Conservation (phyloP, 1,140 invertebrate species). For the Tyrophagus putrescentiae region DNA sequence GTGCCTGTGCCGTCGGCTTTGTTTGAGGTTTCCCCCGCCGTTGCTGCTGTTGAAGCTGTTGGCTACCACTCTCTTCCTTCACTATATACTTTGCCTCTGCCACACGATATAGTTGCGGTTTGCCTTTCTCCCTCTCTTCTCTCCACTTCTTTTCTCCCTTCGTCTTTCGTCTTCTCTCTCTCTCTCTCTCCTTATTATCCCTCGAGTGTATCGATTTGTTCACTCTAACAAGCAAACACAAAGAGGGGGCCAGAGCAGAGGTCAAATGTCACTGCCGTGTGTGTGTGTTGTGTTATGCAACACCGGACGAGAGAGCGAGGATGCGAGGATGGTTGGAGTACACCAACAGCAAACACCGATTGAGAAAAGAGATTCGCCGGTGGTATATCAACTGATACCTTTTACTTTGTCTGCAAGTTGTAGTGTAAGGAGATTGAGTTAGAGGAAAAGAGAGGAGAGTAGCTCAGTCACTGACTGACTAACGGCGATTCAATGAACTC, state of each 20-base stretch:
- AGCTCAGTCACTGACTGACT: too few relatives aligned
- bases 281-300: not conserved
- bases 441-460: too few relatives aligned
- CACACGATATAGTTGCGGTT: conserved; percentile 8
- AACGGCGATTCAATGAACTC: too few relatives aligned
- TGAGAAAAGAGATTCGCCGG: too few relatives aligned
- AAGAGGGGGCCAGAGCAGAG: conserved; percentile 11
- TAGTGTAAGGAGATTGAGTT: too few relatives aligned
- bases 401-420: too few relatives aligned
- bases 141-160: not conserved
- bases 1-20: not conserved
- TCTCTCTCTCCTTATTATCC: not conserved
- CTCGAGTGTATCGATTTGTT: conserved; percentile 4
- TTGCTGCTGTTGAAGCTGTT: not conserved
- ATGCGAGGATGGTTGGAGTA: too few relatives aligned
- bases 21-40: not conserved
- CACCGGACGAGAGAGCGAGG: too few relatives aligned
- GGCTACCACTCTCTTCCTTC: not conserved
- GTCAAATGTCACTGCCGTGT: conserved; percentile 9
- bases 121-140: conserved; percentile 3
- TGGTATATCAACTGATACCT: too few relatives aligned
- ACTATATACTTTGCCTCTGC: not conserved
- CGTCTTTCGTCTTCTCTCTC: not conserved
- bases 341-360: too few relatives aligned
- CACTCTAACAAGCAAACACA: conserved; percentile 7